Evolutionary conservation across 2,113 vertebrate genomes (phyloP).

Genomic region (Herpailurus yagouaroundi): DNA sequence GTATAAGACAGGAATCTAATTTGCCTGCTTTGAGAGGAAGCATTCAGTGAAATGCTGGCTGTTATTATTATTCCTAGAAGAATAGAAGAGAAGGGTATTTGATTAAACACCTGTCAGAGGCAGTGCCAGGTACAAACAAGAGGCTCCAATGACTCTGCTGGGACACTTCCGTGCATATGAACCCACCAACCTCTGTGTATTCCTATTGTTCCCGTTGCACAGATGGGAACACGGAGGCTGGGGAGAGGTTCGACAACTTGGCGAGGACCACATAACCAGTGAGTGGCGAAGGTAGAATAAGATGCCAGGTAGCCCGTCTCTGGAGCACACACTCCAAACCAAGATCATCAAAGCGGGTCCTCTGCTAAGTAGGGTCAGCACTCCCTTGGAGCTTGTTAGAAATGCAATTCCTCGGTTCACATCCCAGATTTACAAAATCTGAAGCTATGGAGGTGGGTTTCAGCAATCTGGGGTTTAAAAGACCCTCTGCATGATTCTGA

Average conservation of each 20-base stretch:
- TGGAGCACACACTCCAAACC: not conserved
- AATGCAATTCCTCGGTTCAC: not conserved
- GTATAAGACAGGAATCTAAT: not conserved
- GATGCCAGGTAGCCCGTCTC: not conserved
- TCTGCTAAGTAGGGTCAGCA: not conserved
- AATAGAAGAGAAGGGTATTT: not conserved
- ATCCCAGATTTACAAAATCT: not conserved
- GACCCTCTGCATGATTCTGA: not conserved
- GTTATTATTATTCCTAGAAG: not conserved
- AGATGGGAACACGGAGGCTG: not conserved
- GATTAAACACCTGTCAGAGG: not conserved
- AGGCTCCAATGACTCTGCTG: not conserved
- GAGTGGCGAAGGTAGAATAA: not conserved
- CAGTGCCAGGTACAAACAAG: too few species aligned
- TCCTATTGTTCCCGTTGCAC: not conserved
- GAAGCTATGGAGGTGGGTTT: not conserved
- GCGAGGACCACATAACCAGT: fast-evolving
- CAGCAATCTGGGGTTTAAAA: not conserved
- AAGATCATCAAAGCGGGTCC: too few species aligned
- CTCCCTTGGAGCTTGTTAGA: not conserved
- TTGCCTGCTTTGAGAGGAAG: not conserved
- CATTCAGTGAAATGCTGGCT: not conserved
- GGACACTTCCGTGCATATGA: not conserved
- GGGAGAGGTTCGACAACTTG: not conserved
- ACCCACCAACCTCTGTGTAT: not conserved